Base-by-base conservation (phyloP, 2,888 invertebrate genomes). In the Polydrusus cervinus region DNA sequence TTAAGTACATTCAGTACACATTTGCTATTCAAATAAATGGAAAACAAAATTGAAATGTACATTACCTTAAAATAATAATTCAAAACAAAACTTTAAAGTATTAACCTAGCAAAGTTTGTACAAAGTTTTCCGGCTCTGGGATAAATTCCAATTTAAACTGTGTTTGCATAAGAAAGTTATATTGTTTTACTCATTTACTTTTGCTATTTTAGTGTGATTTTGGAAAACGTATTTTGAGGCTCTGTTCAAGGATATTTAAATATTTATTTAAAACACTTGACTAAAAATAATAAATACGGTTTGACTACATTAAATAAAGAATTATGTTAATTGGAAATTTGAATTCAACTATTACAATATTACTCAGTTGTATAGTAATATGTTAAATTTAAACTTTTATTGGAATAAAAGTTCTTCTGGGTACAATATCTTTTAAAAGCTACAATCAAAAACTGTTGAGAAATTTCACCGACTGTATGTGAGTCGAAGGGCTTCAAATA, bases 111-210 rank as follows among this genome's bases (percentile, higher is more conserved):
- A 10, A 57, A 34, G 69, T 60, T 68, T 68, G 45, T 40, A 57
- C 45, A 57, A 68, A 68, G 55, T 68, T 69, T 64, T 14, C 16
- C 38, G 30, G 49, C n/a, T 67, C 38, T 40, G 43, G 45, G 43
- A 69, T 38, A 69, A 69, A 49, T 65, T 65, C 49, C 14, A 65
- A 65, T 43, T 69, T 69, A 34, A 57, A 57, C 55, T 57, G 9
- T 57, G 34, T 57, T 57, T 57, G 55, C 55, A 57, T 57, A 57
- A 57, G 55, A 57, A 57, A 34, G 34, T 34, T 57, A 34, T 34
- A 57, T 57, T 57, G 34, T 57, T 57, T 57, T 57, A 34, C 34
- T 57, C 34, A 34, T 34, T 57, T 34, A 57, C 55, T 57, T 34
- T 57, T 57, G 55, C 14, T 57, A 57, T 34, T 57, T 34, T 57